phyloP scores from a whole-genome alignment of 2,888 invertebrate genomes.

The Thelaira solivaga region DNA sequence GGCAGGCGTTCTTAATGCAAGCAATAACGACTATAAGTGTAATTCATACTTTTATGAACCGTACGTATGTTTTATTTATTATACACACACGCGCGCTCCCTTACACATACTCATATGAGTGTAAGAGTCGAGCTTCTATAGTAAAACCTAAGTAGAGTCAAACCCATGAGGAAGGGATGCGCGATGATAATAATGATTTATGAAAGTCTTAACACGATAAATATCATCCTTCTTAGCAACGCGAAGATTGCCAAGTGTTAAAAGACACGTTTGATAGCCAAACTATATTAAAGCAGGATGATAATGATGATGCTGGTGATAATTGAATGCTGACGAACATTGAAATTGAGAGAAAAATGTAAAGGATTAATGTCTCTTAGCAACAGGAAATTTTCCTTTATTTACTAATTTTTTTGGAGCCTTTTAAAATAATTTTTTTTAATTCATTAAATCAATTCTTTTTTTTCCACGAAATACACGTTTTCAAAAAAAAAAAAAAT shows the following conservation, averaged over 20 bases:
- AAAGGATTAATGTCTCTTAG: not conserved
- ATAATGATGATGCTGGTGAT: conserved; percentile 5
- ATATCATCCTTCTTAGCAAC: conserved; percentile 2
- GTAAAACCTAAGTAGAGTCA: not conserved
- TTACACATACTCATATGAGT: no score
- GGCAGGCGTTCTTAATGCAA: conserved; percentile 17
- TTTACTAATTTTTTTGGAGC: no score
- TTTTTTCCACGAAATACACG: no score
- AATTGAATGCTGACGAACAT: not conserved
- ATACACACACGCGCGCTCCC: not conserved
- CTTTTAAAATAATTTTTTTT: no score
- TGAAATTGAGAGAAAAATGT: no score
- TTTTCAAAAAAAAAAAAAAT: no score
- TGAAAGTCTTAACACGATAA: conserved; percentile 44
- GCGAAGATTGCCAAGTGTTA: conserved; percentile 32
- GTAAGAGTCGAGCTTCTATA: no score
- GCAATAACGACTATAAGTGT: conserved; percentile 23
- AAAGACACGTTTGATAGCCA: conserved; percentile 53
- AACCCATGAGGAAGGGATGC: conserved; percentile 6
- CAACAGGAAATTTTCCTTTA: conserved; percentile 15
- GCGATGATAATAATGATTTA: conserved; percentile 57
- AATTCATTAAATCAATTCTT: no score
- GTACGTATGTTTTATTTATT: conserved; percentile 35
- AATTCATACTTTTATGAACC: conserved; percentile 7
- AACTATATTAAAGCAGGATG: conserved; percentile 48